phyloP scores from a whole-genome alignment of 35 echinoderm and acorn worm genomes.

The Heliocidaris tuberculata region DNA sequence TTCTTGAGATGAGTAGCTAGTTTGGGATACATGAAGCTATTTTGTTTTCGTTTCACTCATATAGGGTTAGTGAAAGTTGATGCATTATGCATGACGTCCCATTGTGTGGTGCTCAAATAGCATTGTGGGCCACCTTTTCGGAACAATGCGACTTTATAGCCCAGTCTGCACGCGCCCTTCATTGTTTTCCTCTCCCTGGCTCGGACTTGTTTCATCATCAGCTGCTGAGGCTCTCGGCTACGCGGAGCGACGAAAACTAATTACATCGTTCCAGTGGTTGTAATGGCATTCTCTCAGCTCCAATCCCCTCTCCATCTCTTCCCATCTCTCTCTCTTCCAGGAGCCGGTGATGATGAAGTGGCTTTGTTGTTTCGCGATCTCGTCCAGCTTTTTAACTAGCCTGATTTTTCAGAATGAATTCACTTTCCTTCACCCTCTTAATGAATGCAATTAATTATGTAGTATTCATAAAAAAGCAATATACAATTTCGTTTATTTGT shows the following conservation, averaged over 20 bases:
- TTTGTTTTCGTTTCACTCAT: background rate
- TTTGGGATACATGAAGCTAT: background rate
- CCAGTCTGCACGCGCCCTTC: constrained; percentile 22
- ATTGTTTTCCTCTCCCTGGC: constrained; percentile 37
- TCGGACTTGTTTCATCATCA: constrained; percentile 50
- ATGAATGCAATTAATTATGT: background rate
- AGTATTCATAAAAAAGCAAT: background rate
- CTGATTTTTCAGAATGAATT: background rate
- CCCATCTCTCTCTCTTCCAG: constrained; percentile 20
- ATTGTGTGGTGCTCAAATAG: background rate
- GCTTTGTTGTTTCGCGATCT: constrained; percentile 42
- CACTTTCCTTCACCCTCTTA: background rate
- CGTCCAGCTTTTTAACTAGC: background rate
- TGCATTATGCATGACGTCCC: background rate
- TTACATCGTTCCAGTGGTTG: constrained; percentile 50
- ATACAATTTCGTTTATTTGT: too few relatives aligned
- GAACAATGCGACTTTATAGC: constrained; percentile 45
- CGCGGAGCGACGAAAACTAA: constrained; percentile 36
- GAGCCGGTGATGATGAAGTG: constrained; percentile 1
- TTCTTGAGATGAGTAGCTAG: background rate
- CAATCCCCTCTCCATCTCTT: constrained; percentile 39
- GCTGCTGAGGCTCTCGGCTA: constrained; percentile 34
- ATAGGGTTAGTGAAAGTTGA: background rate
- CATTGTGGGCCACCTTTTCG: background rate
- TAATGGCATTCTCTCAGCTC: constrained; percentile 42